These are phyloP conservation scores for Nasalis larvatus DNA, from an alignment of 2,113 vertebrate genomes.

Conservation along the genomic window DNA sequence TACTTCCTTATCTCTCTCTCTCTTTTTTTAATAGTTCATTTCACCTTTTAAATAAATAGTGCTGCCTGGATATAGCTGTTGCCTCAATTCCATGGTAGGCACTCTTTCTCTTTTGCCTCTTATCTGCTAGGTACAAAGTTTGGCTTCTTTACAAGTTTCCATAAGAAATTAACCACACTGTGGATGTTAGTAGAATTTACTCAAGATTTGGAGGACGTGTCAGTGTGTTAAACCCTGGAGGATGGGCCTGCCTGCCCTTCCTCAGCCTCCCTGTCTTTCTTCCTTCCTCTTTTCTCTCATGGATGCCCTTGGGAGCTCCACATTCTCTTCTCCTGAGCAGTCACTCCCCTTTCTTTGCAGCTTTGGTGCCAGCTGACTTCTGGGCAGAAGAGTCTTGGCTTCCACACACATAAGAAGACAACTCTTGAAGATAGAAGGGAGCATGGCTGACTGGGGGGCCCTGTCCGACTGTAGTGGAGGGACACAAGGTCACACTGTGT, in stretches of 20 bases:
- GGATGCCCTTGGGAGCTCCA: background rate
- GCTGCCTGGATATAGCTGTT: background rate
- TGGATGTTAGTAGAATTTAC: background rate
- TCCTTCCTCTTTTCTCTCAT: background rate
- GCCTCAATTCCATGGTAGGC: background rate
- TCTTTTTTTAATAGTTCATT: background rate
- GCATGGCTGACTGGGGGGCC: background rate
- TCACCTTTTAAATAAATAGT: background rate
- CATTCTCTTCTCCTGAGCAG: background rate
- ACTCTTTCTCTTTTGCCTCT: background rate
- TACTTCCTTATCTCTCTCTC: background rate
- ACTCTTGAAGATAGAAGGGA: background rate
- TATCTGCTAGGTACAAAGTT: background rate
- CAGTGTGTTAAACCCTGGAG: no score
- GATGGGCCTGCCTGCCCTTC: background rate
- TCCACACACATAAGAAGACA: background rate
- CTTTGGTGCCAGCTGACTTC: background rate
- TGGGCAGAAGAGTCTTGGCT: background rate
- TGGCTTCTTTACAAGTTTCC: background rate
- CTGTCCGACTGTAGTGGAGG: background rate
- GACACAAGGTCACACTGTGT: fast-evolving
- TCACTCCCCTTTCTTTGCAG: background rate
- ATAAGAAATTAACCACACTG: background rate
- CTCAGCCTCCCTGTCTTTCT: background rate
- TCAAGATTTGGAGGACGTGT: background rate